A percentile compares a stretch with the other conserved stretches of the same genome.
phyloP scores from a whole-genome alignment of 2,113 vertebrate species.

The Gorilla gorilla region DNA sequence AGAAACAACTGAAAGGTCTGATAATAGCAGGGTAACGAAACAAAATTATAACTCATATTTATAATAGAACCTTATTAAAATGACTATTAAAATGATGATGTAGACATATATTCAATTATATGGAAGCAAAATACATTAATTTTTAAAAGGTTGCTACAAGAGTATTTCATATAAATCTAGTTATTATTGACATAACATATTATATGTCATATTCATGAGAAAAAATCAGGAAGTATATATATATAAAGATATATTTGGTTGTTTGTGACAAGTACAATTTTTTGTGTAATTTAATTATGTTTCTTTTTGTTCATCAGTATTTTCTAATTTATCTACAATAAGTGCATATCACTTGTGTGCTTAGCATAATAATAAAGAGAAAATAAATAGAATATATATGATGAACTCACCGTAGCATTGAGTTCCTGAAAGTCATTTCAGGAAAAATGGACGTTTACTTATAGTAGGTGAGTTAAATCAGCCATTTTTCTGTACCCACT shows the following conservation, averaged over 20 bases:
- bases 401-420: neutral
- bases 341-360: neutral
- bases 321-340: neutral
- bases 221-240: neutral
- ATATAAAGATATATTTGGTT: neutral
- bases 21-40: neutral
- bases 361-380: neutral
- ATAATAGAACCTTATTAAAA: neutral
- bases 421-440: neutral
- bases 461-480: neutral
- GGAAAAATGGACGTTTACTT: neutral
- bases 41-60: neutral
- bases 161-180: neutral
- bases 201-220: neutral
- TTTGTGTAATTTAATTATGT: neutral
- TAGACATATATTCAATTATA: neutral
- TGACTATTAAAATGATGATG: neutral
- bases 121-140: neutral
- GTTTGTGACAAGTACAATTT: neutral
- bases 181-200: neutral
- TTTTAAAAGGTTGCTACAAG: neutral
- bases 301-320: neutral
- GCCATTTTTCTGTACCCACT: neutral
- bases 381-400: neutral
- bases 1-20: neutral